Evolutionary conservation across 2,113 vertebrate species (phyloP).

Genomic region (Hymenochirus boettgeri): DNA sequence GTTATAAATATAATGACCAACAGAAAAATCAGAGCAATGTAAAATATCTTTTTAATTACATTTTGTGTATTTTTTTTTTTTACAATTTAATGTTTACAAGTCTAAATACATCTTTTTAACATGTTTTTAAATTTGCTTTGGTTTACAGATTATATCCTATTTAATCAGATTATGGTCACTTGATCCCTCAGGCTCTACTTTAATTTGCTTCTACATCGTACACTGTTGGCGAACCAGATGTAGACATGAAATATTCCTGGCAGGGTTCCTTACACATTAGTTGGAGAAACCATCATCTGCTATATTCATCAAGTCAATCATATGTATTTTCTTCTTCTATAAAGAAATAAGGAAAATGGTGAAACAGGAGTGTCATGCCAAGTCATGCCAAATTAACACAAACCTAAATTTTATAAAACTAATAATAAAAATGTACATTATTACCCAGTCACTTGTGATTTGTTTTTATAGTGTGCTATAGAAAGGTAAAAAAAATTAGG

Average conservation of each 20-base stretch:
- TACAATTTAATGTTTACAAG: conserved; percentile 43
- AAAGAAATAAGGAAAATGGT: too few relatives aligned
- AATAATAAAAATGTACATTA: too few relatives aligned
- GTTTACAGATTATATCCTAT: conserved; percentile 56
- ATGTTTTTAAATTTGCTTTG: conserved; percentile 53
- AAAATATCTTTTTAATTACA: conserved; percentile 13
- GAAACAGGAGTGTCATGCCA: too few relatives aligned
- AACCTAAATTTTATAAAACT: too few relatives aligned
- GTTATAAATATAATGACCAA: too few relatives aligned
- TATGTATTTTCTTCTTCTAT: too few relatives aligned
- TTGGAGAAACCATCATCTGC: conserved; percentile 57
- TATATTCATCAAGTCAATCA: conserved; percentile 53
- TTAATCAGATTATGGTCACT: conserved; percentile 56
- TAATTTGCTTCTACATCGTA: conserved; percentile 53
- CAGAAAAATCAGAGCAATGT: too few relatives aligned
- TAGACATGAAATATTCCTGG: conserved; percentile 59
- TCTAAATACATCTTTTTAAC: conserved; percentile 53
- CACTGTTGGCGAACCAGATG: conserved; percentile 50
- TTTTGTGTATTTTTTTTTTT: conserved; percentile 37
- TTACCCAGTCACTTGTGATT: too few relatives aligned
- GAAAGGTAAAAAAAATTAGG: too few relatives aligned
- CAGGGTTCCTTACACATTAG: conserved; percentile 58
- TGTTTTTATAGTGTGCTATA: too few relatives aligned
- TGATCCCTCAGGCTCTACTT: conserved; percentile 48
- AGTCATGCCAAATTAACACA: too few relatives aligned